Conservation (phyloP, 2,888 invertebrate genomes). For the Cenopis cana region DNA sequence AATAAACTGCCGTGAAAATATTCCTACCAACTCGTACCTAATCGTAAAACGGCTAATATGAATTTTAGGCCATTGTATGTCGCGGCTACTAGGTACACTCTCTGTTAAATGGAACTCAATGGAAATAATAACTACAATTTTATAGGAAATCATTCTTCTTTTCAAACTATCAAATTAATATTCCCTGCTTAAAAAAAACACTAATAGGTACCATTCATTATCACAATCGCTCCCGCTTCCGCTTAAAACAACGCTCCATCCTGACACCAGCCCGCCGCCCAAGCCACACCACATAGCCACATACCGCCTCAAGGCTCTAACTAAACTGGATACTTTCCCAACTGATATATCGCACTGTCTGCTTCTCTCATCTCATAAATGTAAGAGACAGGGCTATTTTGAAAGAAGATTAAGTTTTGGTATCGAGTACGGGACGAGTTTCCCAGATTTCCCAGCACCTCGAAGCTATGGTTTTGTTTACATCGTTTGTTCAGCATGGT, state of each 20-base stretch:
- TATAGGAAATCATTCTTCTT: not conserved
- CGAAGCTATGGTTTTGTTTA: constrained; percentile 36
- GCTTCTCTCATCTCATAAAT: constrained; percentile 1
- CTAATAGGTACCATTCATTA: not conserved
- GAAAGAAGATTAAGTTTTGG: constrained; percentile 9
- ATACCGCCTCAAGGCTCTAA: not conserved
- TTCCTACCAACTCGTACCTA: too few species aligned
- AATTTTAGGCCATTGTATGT: too few species aligned
- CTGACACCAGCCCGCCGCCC: constrained; percentile 9
- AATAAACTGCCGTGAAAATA: too few species aligned
- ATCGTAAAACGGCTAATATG: too few species aligned
- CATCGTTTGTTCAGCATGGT: constrained; percentile 33
- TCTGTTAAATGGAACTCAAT: too few species aligned
- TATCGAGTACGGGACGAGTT: not conserved
- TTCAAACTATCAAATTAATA: too few species aligned
- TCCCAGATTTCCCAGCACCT: not conserved
- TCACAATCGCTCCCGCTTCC: constrained; percentile 5
- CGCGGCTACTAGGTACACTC: too few species aligned
- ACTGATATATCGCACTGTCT: not conserved
- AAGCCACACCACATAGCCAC: too few species aligned
- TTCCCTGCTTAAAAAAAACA: not conserved
- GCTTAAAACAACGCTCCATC: constrained; percentile 12
- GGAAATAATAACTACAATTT: not conserved
- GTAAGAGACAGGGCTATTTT: not conserved
- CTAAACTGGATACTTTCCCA: not conserved